phyloP scores from a whole-genome alignment of 2,888 invertebrate species.

The Gymnocheta viridis region DNA sequence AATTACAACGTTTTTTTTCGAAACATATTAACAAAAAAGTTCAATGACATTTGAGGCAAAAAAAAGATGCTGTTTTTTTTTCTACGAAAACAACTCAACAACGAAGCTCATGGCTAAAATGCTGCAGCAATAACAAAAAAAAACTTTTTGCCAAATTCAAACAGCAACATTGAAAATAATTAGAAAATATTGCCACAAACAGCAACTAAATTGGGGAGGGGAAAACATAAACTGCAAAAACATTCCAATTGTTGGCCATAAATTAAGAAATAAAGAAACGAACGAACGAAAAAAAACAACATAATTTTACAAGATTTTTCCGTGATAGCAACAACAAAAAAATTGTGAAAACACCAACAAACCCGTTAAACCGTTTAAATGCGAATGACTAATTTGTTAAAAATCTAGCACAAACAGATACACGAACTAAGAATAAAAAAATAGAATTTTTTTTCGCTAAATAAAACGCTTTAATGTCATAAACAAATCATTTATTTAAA shows the following conservation, averaged over 20 bases:
- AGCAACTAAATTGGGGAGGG: background rate
- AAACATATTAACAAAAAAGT: slow-evolving; percentile 62
- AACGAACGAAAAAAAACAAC: too few relatives aligned
- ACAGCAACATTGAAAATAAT: slow-evolving; percentile 60
- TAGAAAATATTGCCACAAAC: slow-evolving; percentile 56
- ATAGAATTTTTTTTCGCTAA: slow-evolving; percentile 7
- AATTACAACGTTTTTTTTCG: slow-evolving; percentile 43
- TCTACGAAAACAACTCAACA: slow-evolving; percentile 39
- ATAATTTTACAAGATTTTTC: slow-evolving; percentile 47
- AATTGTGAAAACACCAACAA: slow-evolving; percentile 36
- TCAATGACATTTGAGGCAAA: slow-evolving; percentile 59
- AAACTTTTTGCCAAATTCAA: slow-evolving; percentile 27
- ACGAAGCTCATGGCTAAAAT: slow-evolving; percentile 55
- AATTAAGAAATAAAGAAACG: slow-evolving; percentile 31
- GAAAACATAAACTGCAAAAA: slow-evolving; percentile 17
- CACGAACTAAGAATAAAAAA: background rate
- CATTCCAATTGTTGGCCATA: slow-evolving; percentile 47
- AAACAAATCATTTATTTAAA: slow-evolving; percentile 60
- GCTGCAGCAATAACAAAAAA: background rate
- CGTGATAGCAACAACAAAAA: slow-evolving; percentile 11
- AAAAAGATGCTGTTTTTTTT: background rate
- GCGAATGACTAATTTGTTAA: slow-evolving; percentile 52
- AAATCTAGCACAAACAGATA: slow-evolving; percentile 30
- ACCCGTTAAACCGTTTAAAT: slow-evolving; percentile 58
- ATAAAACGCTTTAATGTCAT: slow-evolving; percentile 58